A percentile compares a stretch with the other conserved stretches of the same genome.
phyloP scores from a whole-genome alignment of 1,140 invertebrate species.

The Bombus waltoni region DNA sequence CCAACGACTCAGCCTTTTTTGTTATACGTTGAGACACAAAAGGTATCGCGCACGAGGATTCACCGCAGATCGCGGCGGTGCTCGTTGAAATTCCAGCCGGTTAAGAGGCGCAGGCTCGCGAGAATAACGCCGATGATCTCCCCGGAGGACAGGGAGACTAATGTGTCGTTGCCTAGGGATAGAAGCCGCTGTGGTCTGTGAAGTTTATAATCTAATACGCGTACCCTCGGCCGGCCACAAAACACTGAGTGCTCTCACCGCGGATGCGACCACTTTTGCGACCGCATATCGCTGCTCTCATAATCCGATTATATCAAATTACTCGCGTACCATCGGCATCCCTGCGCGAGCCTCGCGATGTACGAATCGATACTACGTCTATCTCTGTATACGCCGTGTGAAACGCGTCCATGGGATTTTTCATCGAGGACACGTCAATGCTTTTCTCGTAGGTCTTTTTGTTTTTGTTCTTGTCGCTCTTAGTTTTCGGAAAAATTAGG shows the following conservation, averaged over 20 bases:
- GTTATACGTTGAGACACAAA: neutral
- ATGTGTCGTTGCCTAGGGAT: conserved; percentile 73
- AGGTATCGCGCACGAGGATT: neutral
- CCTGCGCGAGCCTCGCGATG: conserved; percentile 19
- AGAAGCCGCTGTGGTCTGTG: conserved; percentile 75
- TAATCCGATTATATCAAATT: conserved; percentile 81
- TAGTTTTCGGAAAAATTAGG: neutral
- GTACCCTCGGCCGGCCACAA: conserved; percentile 70
- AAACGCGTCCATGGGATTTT: conserved; percentile 38
- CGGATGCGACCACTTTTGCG: conserved; percentile 77
- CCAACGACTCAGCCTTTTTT: neutral
- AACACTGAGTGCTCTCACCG: conserved; percentile 79
- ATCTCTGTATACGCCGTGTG: conserved; percentile 18
- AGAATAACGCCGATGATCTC: conserved; percentile 58
- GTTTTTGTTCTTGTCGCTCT: neutral
- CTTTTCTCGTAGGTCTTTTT: neutral
- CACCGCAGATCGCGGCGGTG: conserved; percentile 7
- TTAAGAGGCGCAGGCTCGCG: conserved; percentile 50
- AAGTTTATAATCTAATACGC: conserved; percentile 82
- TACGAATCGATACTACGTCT: conserved; percentile 63
- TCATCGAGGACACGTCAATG: conserved; percentile 40
- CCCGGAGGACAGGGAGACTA: conserved; percentile 70
- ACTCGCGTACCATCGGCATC: conserved; percentile 71
- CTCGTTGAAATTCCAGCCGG: conserved; percentile 65
- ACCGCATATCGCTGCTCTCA: conserved; percentile 74